Evolutionary conservation across 2,888 invertebrate genomes (phyloP), one percentile per base, ranked within the genome.

Genomic region (Clusia tigrina): DNA sequence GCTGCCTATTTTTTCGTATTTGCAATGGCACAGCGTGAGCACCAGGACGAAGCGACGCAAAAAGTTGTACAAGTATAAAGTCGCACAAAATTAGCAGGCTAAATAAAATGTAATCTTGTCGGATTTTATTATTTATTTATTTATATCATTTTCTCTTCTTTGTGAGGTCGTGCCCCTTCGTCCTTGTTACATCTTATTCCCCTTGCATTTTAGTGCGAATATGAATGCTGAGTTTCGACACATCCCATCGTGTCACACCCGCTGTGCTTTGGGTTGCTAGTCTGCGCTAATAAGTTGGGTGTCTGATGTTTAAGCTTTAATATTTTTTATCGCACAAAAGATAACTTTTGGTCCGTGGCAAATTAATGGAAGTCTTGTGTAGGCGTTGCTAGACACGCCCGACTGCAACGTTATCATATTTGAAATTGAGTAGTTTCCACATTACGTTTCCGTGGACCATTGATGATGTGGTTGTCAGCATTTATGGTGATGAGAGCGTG

Each of bases 241-340:
- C 37, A 37, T 37, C 54, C 54, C 20, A 22, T 18, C 37, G 48
- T 48, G 48, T 48, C 48, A 48, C 22, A 22, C 48, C 22, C 22
- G 48, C 48, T 48, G 48, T 18, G 48, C 20, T 48, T 18, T 15
- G 48, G 20, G 18, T 22, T 48, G 22, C 48, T 48, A 22, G 42
- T 15, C 42, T 42, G 6, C n/a, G 10, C 42, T 42, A 42, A 42
- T 42, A 42, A 42, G 42, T 3, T 42, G 42, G 42, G 42, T 48
- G 48, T 22, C 48, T 48, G 20, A 61, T 71, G 63, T 69, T 71
- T 72, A 66, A 67, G 72, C 63, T 75, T 73, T 76, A 76, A 76
- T 76, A 76, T 75, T 72, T 76, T 75, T 75, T 32, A 6, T 32
- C 32, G n/a, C n/a, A n/a, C n/a, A n/a, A n/a, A n/a, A n/a, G n/a